Evolutionary conservation across 2,888 invertebrate genomes (phyloP), one percentile per base, ranked within the genome.

Genomic region (Augiades crinisus): DNA sequence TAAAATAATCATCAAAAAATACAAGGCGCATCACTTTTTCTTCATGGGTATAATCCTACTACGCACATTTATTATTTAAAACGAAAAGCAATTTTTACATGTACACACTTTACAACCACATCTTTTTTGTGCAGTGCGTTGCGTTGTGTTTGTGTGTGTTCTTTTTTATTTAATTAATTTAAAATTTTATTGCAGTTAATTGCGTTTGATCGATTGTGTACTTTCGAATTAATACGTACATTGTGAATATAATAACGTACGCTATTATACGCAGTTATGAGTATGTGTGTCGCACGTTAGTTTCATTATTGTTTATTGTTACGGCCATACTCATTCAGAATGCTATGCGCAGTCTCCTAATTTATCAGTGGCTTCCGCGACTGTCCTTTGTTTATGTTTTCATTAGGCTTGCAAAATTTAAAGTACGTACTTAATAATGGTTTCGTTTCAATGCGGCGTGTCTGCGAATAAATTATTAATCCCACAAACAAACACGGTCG

Each of bases 331-430:
- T 75, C 72, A 69, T 75, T 76, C 57, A 57, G 63, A 69, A 76
- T 77, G 68, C 69, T 59, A 63, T 57, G 57, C 56, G 59, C 64
- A 67, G 67, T 63, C 67, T 65, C 69, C 67, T 75, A 74, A 78
- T 75, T 78, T 70, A 77, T 72, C 61, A 56, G 63, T 56, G 53
- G 64, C 73, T 65, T 75, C 69, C 70, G 68, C 60, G 63, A 58
- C 58, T 54, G 58, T 55, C 72, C 68, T 72, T 80, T 77, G 78
- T 75, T 65, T 67, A 66, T 66, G 61, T 62, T 68, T 70, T 70
- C 70, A 72, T 77, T 73, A 64, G 64, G 63, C 61, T 68, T 51
- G 59, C 56, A 55, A 59, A 59, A 58, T 55, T 50, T 43, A 22
- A 53, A 50, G 38, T 49, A 37, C 50, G 49, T 44, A 38, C 45